Base-by-base conservation (phyloP, 2,888 invertebrate genomes). In the Linnaemya vulpina region DNA sequence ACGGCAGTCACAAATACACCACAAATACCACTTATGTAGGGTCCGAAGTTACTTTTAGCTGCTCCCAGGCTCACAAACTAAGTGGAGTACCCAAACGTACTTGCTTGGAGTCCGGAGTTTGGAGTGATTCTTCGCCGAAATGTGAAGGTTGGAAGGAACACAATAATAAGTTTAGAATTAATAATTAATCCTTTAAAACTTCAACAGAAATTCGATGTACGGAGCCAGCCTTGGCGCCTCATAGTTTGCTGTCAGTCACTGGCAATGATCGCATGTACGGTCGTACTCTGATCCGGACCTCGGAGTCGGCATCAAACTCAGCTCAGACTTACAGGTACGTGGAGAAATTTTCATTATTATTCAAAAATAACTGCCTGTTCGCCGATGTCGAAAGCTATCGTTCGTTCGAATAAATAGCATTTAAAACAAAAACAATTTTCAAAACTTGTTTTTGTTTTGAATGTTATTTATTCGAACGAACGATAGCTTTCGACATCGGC, bases 241-340 rank as follows among this genome's bases (percentile, higher is more conserved):
- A 97, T 91, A 96, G 97, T 86, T 96, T 97, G 25, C 94, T 97
- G 0, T 97, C 97, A 0, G 96, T 98, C 43, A 97, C 97, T 0
- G 97, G 97, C 71, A 98, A 98, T 90, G 98, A 98, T 91, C 94
- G 98, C 70, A 96, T 96, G 94, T 97, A 97, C 90, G 97, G 97
- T 0, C 94, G 97, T 35, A 97, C 97, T 0, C 93, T 97, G 20
- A 96, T 97, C 87, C 93, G 96, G 53, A 97, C 97, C 0, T 93
- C 95, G 0, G 96, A 96, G 70, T 94, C 94, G 81, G 93, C 94
- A 3, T 90, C 94, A 1, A 95, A 94, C 88, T 94, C 94, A 11
- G 95, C 96, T 0, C 95, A 96, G 82, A 96, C 97, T 0, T 97
- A 97, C 92, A 96, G 96, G 92, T 92, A 89, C 0, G 25, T 30